Evolutionary conservation across 2,113 vertebrate species (phyloP).

Genomic region (Thalassarche chlororhynchos): DNA sequence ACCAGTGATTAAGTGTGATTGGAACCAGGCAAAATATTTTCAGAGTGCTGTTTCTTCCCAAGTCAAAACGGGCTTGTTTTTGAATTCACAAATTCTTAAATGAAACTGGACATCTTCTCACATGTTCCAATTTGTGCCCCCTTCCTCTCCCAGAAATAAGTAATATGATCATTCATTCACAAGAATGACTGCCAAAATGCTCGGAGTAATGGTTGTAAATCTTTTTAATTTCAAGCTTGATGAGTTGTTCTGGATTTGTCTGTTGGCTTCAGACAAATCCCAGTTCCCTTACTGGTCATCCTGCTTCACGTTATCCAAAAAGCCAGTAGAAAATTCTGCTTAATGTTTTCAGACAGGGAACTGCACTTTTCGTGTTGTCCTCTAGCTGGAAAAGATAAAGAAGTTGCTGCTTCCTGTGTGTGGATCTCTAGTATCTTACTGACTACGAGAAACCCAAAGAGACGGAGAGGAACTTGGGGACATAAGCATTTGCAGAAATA

Average conservation of each 20-base stretch:
- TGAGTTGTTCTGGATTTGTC: background rate
- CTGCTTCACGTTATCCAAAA: background rate
- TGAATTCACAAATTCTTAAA: background rate
- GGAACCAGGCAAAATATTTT: slow-evolving; percentile 2
- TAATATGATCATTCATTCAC: background rate
- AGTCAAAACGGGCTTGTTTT: background rate
- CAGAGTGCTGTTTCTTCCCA: background rate
- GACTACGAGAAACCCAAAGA: background rate
- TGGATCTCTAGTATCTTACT: background rate
- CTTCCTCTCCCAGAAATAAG: background rate
- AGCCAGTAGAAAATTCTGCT: background rate
- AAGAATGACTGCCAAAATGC: background rate
- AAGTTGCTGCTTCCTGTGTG: background rate
- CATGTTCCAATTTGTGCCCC: background rate
- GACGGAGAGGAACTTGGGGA: background rate
- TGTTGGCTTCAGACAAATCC: background rate
- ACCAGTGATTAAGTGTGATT: background rate
- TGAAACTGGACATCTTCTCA: background rate
- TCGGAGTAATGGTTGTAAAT: background rate
- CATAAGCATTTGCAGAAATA: background rate
- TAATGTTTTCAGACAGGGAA: background rate
- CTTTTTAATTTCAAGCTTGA: background rate
- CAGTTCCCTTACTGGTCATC: background rate
- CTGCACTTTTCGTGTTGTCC: background rate
- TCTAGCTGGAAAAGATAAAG: background rate